Evolutionary conservation across 2,888 invertebrate species (phyloP).

Genomic region (Sminthurides aquaticus): DNA sequence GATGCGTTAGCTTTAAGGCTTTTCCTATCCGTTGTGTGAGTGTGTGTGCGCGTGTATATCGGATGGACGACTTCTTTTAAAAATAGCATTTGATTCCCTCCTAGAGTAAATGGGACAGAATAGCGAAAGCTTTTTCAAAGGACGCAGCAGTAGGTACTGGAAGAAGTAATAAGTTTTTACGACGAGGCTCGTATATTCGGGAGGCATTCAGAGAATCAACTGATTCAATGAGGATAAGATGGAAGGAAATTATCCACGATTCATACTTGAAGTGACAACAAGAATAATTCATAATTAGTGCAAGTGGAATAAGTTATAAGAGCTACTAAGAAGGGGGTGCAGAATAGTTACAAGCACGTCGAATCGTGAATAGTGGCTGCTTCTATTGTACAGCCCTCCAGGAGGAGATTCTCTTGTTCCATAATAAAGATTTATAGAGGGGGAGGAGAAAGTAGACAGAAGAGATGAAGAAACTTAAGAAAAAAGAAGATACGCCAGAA

Average conservation of each 20-base stretch:
- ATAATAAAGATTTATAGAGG: background rate
- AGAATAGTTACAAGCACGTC: background rate
- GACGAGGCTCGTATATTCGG: background rate
- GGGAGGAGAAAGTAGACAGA: background rate
- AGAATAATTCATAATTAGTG: no score
- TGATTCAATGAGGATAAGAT: background rate
- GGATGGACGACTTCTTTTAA: background rate
- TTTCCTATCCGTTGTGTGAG: no score
- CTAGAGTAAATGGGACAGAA: background rate
- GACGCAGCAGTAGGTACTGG: background rate
- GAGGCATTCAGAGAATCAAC: background rate
- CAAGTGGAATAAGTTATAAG: no score
- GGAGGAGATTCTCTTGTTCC: no score
- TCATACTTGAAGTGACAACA: background rate
- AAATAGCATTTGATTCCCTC: background rate
- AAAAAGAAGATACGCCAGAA: slow-evolving; percentile 2
- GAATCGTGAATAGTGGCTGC: background rate
- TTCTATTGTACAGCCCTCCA: no score
- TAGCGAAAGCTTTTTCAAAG: no score
- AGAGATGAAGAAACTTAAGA: background rate
- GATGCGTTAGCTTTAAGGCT: no score
- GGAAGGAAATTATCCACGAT: background rate
- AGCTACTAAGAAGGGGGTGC: no score
- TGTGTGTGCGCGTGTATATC: no score
- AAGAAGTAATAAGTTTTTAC: no score